Conservation (phyloP, 2,113 vertebrate genomes). For the Steatornis caripensis region DNA sequence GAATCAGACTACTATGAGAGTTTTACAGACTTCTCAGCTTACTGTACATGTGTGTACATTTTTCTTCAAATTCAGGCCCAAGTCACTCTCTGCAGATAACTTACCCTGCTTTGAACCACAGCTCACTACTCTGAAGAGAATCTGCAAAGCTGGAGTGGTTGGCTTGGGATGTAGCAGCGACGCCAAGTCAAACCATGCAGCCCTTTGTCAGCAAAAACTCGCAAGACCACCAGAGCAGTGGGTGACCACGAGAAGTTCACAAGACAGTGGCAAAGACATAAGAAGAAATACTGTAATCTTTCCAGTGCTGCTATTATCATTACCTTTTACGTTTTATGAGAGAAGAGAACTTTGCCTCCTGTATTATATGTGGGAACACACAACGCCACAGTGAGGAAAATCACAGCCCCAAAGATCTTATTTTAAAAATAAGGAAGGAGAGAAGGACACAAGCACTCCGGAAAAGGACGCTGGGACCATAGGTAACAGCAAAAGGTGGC, state of each 20-base stretch:
- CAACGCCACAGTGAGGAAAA: not conserved
- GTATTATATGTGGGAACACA: not conserved
- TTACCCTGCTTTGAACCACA: not conserved
- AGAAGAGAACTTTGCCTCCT: not conserved
- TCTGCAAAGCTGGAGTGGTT: not conserved
- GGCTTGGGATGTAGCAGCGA: rapidly evolving
- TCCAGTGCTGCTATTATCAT: not conserved
- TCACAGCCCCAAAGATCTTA: not conserved
- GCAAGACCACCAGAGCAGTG: not conserved
- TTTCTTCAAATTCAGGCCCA: not conserved
- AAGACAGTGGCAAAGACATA: not conserved
- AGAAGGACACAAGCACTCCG: not conserved
- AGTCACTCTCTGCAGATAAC: not conserved
- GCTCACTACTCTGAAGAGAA: not conserved
- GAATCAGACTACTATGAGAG: not conserved
- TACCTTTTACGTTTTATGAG: not conserved
- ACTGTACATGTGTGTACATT: rapidly evolving
- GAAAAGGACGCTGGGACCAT: rapidly evolving
- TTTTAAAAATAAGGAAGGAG: not conserved
- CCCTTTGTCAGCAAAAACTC: not conserved
- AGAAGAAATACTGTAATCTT: not conserved
- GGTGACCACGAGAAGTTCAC: not conserved
- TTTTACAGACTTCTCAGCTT: not conserved
- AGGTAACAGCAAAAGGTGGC: not conserved
- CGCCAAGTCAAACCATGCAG: not conserved